Conservation (phyloP, 1,140 invertebrate genomes). For the Leguminivora glycinivorella region DNA sequence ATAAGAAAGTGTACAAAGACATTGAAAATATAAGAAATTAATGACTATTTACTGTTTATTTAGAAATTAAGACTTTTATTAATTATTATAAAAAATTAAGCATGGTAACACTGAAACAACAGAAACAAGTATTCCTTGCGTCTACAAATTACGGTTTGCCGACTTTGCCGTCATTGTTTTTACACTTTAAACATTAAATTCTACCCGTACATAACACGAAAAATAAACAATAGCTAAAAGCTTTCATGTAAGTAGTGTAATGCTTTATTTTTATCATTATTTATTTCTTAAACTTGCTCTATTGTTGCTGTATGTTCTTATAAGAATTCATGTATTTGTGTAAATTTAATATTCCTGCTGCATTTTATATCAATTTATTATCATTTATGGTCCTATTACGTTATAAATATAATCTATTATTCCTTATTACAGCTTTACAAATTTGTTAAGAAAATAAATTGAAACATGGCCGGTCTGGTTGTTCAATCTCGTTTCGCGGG, state of each 20-base stretch:
- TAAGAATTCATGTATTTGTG: background rate
- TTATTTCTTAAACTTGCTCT: background rate
- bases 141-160: constrained; percentile 1
- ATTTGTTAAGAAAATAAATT: background rate
- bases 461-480: constrained; percentile 75
- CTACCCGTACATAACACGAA: background rate
- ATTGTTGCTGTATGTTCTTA: background rate
- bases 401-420: background rate
- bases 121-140: constrained; percentile 18
- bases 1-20: too few relatives aligned
- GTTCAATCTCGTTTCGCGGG: constrained; percentile 82
- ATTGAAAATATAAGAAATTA: too few relatives aligned
- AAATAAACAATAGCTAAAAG: background rate
- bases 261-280: constrained; percentile 9
- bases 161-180: constrained; percentile 6
- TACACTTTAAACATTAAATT: constrained; percentile 2
- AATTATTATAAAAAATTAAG: too few relatives aligned
- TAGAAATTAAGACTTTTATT: too few relatives aligned
- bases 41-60: too few relatives aligned
- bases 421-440: background rate
- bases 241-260: background rate
- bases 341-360: background rate
- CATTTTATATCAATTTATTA: background rate
- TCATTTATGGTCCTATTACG: background rate
- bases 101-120: constrained; percentile 15